Evolutionary conservation across 2,797 vertebrate species (phyloP).

Genomic region (Siniperca scherzeri): DNA sequence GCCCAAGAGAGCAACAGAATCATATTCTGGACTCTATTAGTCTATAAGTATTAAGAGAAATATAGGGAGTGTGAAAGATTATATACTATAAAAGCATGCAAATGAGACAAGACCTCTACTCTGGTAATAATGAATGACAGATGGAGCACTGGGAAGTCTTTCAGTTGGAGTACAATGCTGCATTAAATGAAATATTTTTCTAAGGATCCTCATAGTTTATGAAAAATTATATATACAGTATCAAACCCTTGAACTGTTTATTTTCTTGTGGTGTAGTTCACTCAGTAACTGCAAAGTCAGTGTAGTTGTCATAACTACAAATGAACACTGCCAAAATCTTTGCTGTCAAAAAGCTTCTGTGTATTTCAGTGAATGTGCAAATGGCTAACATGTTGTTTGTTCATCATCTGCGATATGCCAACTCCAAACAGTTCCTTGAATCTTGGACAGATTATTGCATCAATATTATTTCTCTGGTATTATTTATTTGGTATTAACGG

Average conservation of each 20-base stretch:
- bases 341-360: conserved; percentile 61
- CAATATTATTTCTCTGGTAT: conserved; percentile 37
- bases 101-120: conserved; percentile 30
- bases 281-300: conserved; percentile 45
- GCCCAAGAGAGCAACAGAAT: conserved; percentile 45
- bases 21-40: conserved; percentile 37
- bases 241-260: conserved; percentile 64
- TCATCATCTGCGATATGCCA: conserved; percentile 47
- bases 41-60: conserved; percentile 57
- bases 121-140: conserved; percentile 12
- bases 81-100: conserved; percentile 33
- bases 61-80: conserved; percentile 28
- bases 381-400: conserved; percentile 57
- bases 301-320: conserved; percentile 55
- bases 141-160: conserved; percentile 15
- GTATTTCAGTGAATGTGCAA: conserved; percentile 69
- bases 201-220: conserved; percentile 83
- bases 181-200: conserved; percentile 89
- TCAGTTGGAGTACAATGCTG: conserved; percentile 73
- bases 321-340: conserved; percentile 75
- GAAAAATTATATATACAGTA: conserved; percentile 72
- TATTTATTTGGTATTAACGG: conserved; percentile 51
- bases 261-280: conserved; percentile 62
- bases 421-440: conserved; percentile 37
- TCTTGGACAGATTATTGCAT: conserved; percentile 27